A percentile compares a stretch with the other conserved stretches of the same genome.
phyloP scores from a whole-genome alignment of 1,140 invertebrate genomes.

The Orchesella cincta region DNA sequence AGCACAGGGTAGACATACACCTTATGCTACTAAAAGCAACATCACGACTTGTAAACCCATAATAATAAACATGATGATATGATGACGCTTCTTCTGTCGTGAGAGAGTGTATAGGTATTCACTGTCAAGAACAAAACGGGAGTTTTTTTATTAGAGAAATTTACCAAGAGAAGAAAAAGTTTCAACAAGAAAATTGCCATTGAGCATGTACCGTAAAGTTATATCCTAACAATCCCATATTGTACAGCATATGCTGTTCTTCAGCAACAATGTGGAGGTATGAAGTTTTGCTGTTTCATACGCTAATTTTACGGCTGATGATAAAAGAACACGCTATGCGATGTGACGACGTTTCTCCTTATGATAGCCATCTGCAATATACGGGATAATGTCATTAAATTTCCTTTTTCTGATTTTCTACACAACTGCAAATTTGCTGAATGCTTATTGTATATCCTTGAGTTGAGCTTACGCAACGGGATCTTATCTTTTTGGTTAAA shows the following conservation, averaged over 20 bases:
- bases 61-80: neutral
- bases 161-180: conserved; percentile 6
- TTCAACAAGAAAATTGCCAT: conserved; percentile 2
- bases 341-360: neutral
- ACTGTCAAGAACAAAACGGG: conserved; percentile 24
- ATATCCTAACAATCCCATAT: too few relatives aligned
- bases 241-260: neutral
- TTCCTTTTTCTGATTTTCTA: neutral
- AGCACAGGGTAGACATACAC: too few relatives aligned
- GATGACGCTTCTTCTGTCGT: neutral
- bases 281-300: neutral
- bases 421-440: neutral
- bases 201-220: conserved; percentile 5
- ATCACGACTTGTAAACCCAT: too few relatives aligned
- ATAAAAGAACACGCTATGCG: neutral
- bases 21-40: too few relatives aligned
- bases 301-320: neutral
- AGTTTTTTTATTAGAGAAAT: conserved; percentile 22
- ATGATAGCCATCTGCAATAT: neutral
- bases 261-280: neutral
- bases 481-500: too few relatives aligned
- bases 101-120: neutral
- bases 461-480: conserved; percentile 9
- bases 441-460: neutral
- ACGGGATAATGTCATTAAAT: conserved; percentile 4